Percentiles rank a stretch among this genome's conserved stretches.
phyloP scores from a whole-genome alignment of 1,140 invertebrate species.

The Drosophila ananassae region DNA sequence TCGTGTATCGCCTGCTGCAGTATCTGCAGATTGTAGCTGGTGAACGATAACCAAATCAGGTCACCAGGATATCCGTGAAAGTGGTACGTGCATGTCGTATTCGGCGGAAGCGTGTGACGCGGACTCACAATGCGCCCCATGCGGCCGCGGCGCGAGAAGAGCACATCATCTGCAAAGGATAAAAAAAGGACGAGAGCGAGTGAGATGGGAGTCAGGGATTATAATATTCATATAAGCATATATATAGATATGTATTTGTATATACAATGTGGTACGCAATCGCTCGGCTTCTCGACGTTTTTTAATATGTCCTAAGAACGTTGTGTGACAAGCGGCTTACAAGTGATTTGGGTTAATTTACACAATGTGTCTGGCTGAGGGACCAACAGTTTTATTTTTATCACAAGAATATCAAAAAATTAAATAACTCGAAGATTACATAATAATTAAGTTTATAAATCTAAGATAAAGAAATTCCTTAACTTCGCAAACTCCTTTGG shows the following conservation, averaged over 20 bases:
- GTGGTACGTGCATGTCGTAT: constrained; percentile 93
- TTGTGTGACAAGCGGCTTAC: constrained; percentile 76
- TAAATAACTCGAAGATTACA: not conserved
- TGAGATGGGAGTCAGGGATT: constrained; percentile 45
- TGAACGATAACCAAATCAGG: constrained; percentile 94
- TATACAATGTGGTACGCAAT: constrained; percentile 16
- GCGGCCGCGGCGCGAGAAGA: constrained; percentile 85
- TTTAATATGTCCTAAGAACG: constrained; percentile 75
- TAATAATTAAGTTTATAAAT: too few relatives aligned
- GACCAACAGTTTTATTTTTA: constrained; percentile 19
- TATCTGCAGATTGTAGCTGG: constrained; percentile 91
- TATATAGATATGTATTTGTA: constrained; percentile 20
- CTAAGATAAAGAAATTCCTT: too few relatives aligned
- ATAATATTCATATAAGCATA: constrained; percentile 39
- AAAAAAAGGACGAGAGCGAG: constrained; percentile 20
- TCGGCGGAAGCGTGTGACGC: constrained; percentile 92
- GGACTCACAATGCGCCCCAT: constrained; percentile 90
- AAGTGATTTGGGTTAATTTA: constrained; percentile 78
- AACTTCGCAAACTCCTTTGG: not conserved
- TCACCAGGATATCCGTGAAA: constrained; percentile 91
- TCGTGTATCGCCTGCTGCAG: constrained; percentile 85
- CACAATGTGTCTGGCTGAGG: constrained; percentile 44
- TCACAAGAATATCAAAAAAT: constrained; percentile 4
- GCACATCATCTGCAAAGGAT: constrained; percentile 83
- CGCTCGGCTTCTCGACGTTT: constrained; percentile 45